Percentiles rank a stretch among this genome's conserved stretches.
Evolutionary conservation across 2,113 vertebrate genomes (phyloP).

Genomic region (Galeopterus variegatus): DNA sequence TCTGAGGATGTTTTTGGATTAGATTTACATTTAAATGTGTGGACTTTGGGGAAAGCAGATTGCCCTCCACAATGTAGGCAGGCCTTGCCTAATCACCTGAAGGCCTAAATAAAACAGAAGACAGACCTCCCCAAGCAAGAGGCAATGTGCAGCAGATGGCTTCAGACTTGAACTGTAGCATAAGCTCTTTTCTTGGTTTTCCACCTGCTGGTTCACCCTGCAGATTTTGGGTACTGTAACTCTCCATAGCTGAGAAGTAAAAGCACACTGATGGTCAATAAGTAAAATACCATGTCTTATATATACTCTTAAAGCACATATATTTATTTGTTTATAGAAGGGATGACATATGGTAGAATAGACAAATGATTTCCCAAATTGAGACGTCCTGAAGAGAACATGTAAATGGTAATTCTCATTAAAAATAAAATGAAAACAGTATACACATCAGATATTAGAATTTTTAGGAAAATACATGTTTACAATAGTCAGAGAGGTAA

Average conservation of each 20-base stretch:
- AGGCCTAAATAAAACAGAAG: neutral
- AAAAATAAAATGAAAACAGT: neutral
- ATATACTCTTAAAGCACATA: neutral
- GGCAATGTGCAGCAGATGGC: neutral
- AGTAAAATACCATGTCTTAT: neutral
- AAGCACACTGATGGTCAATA: accelerated
- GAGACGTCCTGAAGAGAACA: neutral
- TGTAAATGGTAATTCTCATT: neutral
- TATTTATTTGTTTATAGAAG: neutral
- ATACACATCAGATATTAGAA: neutral
- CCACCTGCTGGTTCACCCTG: accelerated
- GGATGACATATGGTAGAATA: neutral
- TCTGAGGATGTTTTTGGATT: neutral
- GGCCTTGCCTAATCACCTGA: neutral
- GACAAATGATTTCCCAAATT: neutral
- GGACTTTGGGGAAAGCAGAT: neutral
- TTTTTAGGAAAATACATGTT: neutral
- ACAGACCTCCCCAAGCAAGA: neutral
- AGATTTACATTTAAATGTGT: neutral
- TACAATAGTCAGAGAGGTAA: neutral
- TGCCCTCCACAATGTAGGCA: neutral
- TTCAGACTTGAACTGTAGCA: neutral
- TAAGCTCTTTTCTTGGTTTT: neutral
- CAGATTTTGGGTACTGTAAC: neutral
- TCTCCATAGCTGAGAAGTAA: neutral